Evolutionary conservation across 2,797 vertebrate species (phyloP).

Genomic region (Ibycter americanus): DNA sequence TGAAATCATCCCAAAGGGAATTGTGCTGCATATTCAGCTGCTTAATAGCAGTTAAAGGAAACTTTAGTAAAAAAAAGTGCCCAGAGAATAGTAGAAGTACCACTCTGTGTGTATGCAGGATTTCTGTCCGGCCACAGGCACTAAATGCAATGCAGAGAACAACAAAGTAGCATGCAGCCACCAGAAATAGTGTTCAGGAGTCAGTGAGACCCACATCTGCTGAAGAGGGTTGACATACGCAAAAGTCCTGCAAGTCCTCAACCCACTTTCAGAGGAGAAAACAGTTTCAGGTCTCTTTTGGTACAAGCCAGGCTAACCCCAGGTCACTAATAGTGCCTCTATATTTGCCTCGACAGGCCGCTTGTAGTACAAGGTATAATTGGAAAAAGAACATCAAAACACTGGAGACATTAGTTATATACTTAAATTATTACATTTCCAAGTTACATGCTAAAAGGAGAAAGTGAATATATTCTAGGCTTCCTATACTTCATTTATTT

Average conservation of each 20-base stretch:
- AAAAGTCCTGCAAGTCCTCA: neutral
- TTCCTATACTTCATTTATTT: neutral
- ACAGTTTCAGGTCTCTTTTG: neutral
- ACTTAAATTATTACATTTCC: neutral
- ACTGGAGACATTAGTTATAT: neutral
- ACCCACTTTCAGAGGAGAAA: neutral
- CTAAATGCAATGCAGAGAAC: neutral
- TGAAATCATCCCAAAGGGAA: neutral
- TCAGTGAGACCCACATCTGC: neutral
- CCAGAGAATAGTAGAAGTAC: neutral
- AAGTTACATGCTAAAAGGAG: neutral
- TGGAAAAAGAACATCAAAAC: neutral
- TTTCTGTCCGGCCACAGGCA: neutral
- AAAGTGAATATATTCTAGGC: neutral
- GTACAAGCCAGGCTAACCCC: neutral
- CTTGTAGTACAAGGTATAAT: neutral
- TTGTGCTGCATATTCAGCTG: neutral
- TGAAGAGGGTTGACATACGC: neutral
- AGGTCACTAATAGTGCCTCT: neutral
- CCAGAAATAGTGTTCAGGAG: neutral
- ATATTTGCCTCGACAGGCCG: neutral
- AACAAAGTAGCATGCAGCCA: neutral
- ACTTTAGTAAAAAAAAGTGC: neutral
- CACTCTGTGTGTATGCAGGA: no score
- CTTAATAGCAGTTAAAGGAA: neutral